Percentiles rank a stretch among this genome's conserved stretches.
phyloP scores from a whole-genome alignment of 2,888 invertebrate genomes.

The Scrobipalpa costella region DNA sequence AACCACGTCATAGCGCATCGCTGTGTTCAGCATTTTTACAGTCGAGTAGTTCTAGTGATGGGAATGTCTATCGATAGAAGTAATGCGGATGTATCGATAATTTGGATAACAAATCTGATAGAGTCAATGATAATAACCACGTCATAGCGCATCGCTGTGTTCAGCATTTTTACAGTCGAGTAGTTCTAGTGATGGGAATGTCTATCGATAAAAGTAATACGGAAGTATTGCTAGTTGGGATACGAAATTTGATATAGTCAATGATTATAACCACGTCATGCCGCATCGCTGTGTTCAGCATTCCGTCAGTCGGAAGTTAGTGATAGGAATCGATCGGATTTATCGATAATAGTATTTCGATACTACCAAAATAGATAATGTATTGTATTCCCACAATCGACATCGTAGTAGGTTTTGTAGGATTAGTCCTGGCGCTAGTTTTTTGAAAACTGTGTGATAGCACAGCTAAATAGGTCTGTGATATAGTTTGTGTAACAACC shows the following conservation, averaged over 20 bases:
- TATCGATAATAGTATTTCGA: no score
- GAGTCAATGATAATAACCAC: background rate
- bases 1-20: background rate
- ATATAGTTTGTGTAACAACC: background rate
- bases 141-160: background rate
- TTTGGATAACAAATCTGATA: no score
- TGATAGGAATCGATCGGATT: background rate
- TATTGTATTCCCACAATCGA: background rate
- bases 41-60: background rate
- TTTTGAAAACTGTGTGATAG: no score
- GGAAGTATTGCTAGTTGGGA: no score
- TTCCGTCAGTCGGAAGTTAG: background rate
- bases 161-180: background rate
- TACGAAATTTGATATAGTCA: no score
- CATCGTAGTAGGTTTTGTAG: no score
- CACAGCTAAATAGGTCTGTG: background rate
- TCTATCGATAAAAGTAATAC: no score
- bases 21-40: background rate
- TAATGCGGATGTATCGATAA: no score
- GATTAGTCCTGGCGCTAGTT: no score
- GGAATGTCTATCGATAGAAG: no score
- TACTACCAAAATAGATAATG: no score
- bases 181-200: background rate
- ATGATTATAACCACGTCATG: background rate
- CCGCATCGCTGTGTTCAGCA: slow-evolving; percentile 1